These are phyloP conservation scores for Meganola albula DNA, from an alignment of 2,888 invertebrate genomes.

Conservation along the genomic window DNA sequence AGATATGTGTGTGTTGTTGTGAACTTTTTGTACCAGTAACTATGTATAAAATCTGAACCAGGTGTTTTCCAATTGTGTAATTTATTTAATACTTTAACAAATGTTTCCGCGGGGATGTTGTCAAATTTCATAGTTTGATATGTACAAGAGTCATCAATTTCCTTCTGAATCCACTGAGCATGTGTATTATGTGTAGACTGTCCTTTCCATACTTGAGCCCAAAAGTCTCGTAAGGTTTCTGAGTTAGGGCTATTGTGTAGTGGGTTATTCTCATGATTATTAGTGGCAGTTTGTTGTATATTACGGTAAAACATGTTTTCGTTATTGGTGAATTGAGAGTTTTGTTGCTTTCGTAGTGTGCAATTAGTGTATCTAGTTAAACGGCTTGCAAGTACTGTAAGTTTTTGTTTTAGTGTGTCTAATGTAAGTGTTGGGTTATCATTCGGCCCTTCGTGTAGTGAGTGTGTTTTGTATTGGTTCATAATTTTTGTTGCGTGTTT, in stretches of 20 bases:
- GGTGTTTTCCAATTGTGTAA: slow-evolving; percentile 8
- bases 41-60: slow-evolving; percentile 5
- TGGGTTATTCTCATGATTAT: no score
- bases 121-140: slow-evolving; percentile 4
- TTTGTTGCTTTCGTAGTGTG: background rate
- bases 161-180: slow-evolving; percentile 6
- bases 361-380: background rate
- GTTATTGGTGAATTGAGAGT: background rate
- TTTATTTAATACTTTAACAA: background rate
- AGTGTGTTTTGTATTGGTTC: background rate
- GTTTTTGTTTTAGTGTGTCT: background rate
- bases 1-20: slow-evolving; percentile 3
- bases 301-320: background rate
- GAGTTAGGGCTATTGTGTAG: background rate
- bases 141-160: background rate
- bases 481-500: background rate
- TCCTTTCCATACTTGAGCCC: slow-evolving; percentile 6
- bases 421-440: background rate
- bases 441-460: background rate
- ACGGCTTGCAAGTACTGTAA: no score
- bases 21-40: slow-evolving; percentile 6
- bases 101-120: background rate
- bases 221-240: slow-evolving; percentile 2
- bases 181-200: slow-evolving; percentile 2
- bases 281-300: no score